Percentiles rank a stretch among this genome's conserved stretches.
phyloP scores from a whole-genome alignment of 2,113 vertebrate genomes.

The Microtus ochrogaster region DNA sequence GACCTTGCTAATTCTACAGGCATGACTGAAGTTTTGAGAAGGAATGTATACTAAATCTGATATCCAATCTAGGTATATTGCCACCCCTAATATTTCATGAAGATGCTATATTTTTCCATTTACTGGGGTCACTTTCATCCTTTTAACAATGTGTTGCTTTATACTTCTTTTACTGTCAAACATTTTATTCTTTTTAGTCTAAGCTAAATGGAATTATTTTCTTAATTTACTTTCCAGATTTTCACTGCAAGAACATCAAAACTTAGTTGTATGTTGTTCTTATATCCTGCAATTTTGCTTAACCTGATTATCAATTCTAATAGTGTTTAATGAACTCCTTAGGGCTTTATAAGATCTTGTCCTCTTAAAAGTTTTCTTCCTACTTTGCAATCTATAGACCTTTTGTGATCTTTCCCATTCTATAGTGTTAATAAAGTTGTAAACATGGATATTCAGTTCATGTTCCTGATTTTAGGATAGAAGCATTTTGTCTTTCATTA shows the following conservation, averaged over 20 bases:
- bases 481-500: background rate
- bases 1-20: background rate
- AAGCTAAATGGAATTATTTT: background rate
- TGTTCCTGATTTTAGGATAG: background rate
- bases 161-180: background rate
- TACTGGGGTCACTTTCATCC: background rate
- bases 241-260: background rate
- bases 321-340: background rate
- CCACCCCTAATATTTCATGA: background rate
- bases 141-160: background rate
- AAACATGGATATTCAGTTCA: background rate
- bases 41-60: background rate
- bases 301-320: background rate
- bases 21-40: background rate
- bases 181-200: background rate
- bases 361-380: background rate
- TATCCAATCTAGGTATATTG: background rate
- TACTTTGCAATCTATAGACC: background rate
- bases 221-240: conserved; percentile 4
- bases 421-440: background rate
- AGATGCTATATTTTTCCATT: background rate
- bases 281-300: background rate
- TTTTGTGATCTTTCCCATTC: background rate
- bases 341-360: background rate
- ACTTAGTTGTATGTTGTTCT: background rate